Base-by-base conservation (phyloP, 2,113 vertebrate genomes). In the Marcusenius ussheri region DNA sequence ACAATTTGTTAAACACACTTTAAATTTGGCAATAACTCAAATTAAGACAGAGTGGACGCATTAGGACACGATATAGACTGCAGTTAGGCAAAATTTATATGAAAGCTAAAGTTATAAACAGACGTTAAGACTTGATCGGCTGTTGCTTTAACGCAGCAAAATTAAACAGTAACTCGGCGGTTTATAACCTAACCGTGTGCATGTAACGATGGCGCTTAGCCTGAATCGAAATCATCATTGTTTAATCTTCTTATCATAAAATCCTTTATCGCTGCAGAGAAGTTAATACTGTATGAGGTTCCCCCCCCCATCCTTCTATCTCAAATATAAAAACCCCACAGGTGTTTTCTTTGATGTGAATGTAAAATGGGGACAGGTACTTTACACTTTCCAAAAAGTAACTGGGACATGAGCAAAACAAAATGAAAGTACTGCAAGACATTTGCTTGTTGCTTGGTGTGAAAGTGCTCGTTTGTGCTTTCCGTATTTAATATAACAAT, bases 321-420 rank as follows among this genome's bases (percentile, higher is more conserved):
- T 77, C 10, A 50, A 50, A 77, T 77, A 35, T 77, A 39, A 77
- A 80, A 42, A 39, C 15, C 35, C 74, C 35, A 27, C 39, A 77
- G 88, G 45, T 62, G 70, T 49, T 45, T 66, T 27, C 88, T 89
- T 74, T 89, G 88, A 89, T 89, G 39, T 89, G 45, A 46, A 77
- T 27, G 21, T 49, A 51, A 89, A 89, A 89, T n/a, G 53, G 11
- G 17, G 31, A 50, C 66, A 51, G 47, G 8, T 8, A 24, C 7
- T 35, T 17, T 39, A 77, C 13, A 77, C 70, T 77, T 80, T 17
- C 31, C 13, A 7, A 50, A 70, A 80, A 35, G 45, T 53, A 77
- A 31, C 66, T 4, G 27, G 77, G 13, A 88, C 56, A 66, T 0
- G n/a, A 21, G n/a, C 21, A 70, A 21, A 88, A 9, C 5, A 19